Conservation (phyloP, 2,888 invertebrate genomes). For the Deilephila elpenor region DNA sequence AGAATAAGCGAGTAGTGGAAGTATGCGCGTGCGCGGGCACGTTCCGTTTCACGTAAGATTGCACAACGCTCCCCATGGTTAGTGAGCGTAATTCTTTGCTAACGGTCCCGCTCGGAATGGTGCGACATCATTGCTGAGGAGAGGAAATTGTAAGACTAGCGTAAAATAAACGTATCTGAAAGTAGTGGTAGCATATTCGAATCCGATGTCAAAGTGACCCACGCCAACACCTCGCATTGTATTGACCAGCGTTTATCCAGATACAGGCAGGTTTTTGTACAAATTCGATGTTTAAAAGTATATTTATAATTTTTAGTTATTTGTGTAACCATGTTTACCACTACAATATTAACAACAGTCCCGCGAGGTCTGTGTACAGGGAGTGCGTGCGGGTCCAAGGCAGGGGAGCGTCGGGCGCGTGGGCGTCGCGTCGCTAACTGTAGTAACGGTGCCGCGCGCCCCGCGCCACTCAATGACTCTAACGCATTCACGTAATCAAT, state of each 20-base stretch:
- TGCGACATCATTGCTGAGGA: neutral
- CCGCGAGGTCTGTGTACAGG: neutral
- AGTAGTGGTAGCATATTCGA: too few relatives aligned
- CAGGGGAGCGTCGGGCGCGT: constrained; percentile 8
- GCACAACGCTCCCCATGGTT: constrained; percentile 26
- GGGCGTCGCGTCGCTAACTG: constrained; percentile 22
- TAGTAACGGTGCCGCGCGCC: neutral
- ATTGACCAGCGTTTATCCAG: too few relatives aligned
- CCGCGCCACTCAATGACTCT: constrained; percentile 5
- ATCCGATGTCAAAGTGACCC: too few relatives aligned
- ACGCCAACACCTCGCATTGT: too few relatives aligned
- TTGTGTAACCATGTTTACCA: too few relatives aligned
- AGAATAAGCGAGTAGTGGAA: constrained; percentile 5
- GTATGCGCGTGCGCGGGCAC: constrained; percentile 26
- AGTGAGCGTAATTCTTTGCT: constrained; percentile 22
- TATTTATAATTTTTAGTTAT: too few relatives aligned
- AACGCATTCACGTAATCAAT: constrained; percentile 19
- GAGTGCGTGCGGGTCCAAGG: constrained; percentile 2
- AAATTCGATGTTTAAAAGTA: too few relatives aligned
- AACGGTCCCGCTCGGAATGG: neutral
- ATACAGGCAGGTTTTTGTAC: too few relatives aligned
- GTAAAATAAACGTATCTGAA: too few relatives aligned
- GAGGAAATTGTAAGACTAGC: neutral
- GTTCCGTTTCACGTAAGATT: constrained; percentile 24
- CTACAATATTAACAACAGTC: too few relatives aligned